phyloP scores from a whole-genome alignment of 2,888 invertebrate genomes.

The Microctonus brassicae region DNA sequence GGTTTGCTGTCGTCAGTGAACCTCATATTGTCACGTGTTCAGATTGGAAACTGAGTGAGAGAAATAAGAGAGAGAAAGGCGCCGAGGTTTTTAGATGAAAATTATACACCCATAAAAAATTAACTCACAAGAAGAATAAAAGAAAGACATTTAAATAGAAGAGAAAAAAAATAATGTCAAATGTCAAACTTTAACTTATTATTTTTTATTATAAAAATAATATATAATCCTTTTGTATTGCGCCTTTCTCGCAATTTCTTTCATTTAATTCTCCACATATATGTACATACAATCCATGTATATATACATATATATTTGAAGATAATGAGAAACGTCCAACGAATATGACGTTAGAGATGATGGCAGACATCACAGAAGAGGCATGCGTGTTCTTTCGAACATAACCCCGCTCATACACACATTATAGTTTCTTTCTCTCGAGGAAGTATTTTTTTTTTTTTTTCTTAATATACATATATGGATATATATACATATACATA shows the following conservation, averaged over 20 bases:
- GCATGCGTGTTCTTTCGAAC: not conserved
- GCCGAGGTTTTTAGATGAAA: too few species aligned
- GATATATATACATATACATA: too few species aligned
- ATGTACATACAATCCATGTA: not conserved
- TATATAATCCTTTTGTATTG: not conserved
- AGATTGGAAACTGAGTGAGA: too few species aligned
- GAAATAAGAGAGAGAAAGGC: too few species aligned
- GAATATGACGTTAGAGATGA: slow-evolving; percentile 8
- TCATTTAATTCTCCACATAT: not conserved
- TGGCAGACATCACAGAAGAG: slow-evolving; percentile 8
- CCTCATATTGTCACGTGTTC: slow-evolving; percentile 16
- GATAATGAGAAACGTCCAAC: not conserved
- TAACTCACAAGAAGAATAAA: not conserved
- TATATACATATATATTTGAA: slow-evolving; percentile 6
- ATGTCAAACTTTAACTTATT: too few species aligned
- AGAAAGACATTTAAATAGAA: slow-evolving; percentile 10
- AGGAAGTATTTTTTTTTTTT: not conserved
- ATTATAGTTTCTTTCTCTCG: not conserved
- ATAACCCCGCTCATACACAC: slow-evolving; percentile 16
- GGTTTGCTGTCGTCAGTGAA: slow-evolving; percentile 8
- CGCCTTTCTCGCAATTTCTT: not conserved
- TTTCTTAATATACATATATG: not conserved
- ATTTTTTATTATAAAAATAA: not conserved
- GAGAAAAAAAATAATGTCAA: slow-evolving; percentile 9
- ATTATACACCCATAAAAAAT: too few species aligned